Evolutionary conservation across 2,888 invertebrate species (phyloP), one percentile per base, ranked within the genome.

Genomic region (Chymomyza caudatula): DNA sequence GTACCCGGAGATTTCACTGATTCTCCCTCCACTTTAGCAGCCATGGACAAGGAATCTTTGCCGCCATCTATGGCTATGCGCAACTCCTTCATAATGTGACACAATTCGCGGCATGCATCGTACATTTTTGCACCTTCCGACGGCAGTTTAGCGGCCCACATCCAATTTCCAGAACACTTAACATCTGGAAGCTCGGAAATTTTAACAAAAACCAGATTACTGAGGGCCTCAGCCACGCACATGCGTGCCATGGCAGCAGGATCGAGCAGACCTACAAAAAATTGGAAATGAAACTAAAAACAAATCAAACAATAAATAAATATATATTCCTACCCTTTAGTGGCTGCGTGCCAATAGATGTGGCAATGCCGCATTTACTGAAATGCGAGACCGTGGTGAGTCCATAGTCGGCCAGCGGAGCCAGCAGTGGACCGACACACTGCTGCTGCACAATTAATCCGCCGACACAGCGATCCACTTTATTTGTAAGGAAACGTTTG

Each of bases 141-240:
- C 0, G 96, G 95, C 17, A 97, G 92, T 91, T 99, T 99, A 11
- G 98, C 99, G 0, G 98, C 95, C 99, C 99, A 99, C 99, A 99
- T 99, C 99, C 99, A 99, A 91, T 99, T 99, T n/a, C 97, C 99
- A 47, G 97, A 98, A 89, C 98, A 98, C 91, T 99, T 99, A 1
- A 99, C 95, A 90, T 99, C 99, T 90, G 95, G 92, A 20, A 94
- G 79, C 62, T 92, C 92, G 0, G 92, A 92, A 56, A 95, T 93
- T 25, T 92, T 93, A 1, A 94, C 94, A 87, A 95, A 95, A 0
- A 94, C 97, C 73, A 99, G 92, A 90, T 99, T 99, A 55, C 96
- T 96, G 19, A 99, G 89, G 0, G 98, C 95, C 91, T 99, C 99
- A 0, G 96, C 97, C 0, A 99, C 96, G 0, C 98, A 95, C 95